A percentile compares a stretch with the other conserved stretches of the same genome.
Evolutionary conservation across 1,140 invertebrate genomes (phyloP).

Genomic region (Drosophila obscura): DNA sequence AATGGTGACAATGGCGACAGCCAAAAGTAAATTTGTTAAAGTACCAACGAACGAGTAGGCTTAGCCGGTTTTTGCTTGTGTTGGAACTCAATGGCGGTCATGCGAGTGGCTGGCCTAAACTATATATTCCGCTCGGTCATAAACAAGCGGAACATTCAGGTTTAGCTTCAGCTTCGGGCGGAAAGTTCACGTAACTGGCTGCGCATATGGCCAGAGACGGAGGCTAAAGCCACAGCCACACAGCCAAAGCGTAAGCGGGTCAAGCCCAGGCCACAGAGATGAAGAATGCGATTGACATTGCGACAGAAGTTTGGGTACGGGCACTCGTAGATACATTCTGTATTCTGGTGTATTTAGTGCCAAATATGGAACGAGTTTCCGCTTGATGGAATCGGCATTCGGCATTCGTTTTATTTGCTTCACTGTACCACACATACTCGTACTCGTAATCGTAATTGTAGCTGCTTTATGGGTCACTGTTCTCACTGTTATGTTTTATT

Average conservation of each 20-base stretch:
- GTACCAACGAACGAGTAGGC: too few species aligned
- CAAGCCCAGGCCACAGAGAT: slow-evolving; percentile 31
- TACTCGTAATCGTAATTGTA: neutral
- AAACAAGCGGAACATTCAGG: slow-evolving; percentile 21
- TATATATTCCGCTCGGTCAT: slow-evolving; percentile 44
- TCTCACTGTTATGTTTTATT: slow-evolving; percentile 19
- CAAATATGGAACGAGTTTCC: slow-evolving; percentile 49
- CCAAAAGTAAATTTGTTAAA: slow-evolving; percentile 8
- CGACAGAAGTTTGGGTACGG: slow-evolving; percentile 32
- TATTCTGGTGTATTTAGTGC: slow-evolving; percentile 40
- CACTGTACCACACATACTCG: neutral
- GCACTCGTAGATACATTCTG: neutral
- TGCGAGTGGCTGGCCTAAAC: slow-evolving; percentile 7
- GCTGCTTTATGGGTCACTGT: slow-evolving; percentile 27
- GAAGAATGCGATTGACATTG: slow-evolving; percentile 50
- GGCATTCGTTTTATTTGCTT: neutral
- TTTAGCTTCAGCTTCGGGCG: neutral
- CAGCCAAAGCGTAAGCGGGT: slow-evolving; percentile 39
- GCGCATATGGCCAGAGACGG: neutral
- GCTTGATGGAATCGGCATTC: slow-evolving; percentile 17
- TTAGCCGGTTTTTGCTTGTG: slow-evolving; percentile 17
- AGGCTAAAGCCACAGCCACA: slow-evolving; percentile 1
- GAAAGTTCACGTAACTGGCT: slow-evolving; percentile 32
- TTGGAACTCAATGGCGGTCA: too few species aligned
- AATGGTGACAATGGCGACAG: slow-evolving; percentile 27